Evolutionary conservation across 2,113 vertebrate species (phyloP).

Genomic region (Syngnathus scovelli): DNA sequence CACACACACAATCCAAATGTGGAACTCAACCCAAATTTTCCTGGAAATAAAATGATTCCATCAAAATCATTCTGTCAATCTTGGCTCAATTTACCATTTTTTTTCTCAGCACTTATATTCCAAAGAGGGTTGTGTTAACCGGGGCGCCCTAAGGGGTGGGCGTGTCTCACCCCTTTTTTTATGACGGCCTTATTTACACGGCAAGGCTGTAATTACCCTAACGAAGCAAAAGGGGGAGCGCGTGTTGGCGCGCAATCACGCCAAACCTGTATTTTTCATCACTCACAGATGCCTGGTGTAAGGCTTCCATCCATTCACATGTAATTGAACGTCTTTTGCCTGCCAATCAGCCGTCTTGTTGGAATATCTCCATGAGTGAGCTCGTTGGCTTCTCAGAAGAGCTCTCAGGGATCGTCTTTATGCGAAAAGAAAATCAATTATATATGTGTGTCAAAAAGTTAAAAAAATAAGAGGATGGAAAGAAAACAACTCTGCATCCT

Average conservation of each 20-base stretch:
- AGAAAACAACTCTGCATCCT: too few relatives aligned
- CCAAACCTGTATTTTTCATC: constrained; percentile 68
- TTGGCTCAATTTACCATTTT: too few relatives aligned
- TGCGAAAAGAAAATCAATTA: not conserved
- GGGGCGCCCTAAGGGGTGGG: constrained; percentile 69
- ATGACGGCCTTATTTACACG: constrained; percentile 71
- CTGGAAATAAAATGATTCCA: not conserved
- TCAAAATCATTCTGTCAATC: not conserved
- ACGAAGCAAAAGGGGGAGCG: constrained; percentile 54
- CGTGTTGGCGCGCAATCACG: constrained; percentile 56
- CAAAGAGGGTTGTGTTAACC: constrained; percentile 71
- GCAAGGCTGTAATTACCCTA: constrained; percentile 71
- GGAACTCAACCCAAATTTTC: not conserved
- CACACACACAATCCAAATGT: not conserved
- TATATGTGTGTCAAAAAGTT: too few relatives aligned
- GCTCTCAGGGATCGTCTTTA: constrained; percentile 37
- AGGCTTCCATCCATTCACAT: constrained; percentile 62
- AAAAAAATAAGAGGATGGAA: too few relatives aligned
- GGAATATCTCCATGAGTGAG: constrained; percentile 46
- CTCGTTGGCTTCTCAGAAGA: constrained; percentile 51
- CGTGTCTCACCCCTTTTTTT: constrained; percentile 62
- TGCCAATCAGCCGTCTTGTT: constrained; percentile 67
- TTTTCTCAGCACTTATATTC: constrained; percentile 59
- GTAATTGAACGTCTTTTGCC: constrained; percentile 64
- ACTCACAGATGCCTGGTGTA: constrained; percentile 54